phyloP scores from a whole-genome alignment of 2,888 invertebrate species.

The Ochropleura leucogaster region DNA sequence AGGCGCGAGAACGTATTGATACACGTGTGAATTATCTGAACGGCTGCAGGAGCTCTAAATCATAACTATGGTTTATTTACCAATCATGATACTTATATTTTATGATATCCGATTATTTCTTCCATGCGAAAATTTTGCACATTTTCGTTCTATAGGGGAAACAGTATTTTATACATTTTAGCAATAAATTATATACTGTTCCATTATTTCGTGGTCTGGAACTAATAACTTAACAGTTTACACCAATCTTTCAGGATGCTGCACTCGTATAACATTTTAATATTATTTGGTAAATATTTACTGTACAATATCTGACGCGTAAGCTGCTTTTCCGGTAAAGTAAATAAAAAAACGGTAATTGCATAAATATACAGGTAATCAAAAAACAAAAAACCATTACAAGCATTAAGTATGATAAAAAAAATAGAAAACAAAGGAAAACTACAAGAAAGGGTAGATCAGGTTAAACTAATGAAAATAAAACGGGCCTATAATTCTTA shows the following conservation, averaged over 20 bases:
- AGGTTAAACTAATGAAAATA: conserved; percentile 1
- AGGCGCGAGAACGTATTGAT: conserved; percentile 66
- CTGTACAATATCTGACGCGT: not conserved
- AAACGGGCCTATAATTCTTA: no score
- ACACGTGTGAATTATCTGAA: conserved; percentile 73
- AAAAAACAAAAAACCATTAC: not conserved
- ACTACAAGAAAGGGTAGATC: not conserved
- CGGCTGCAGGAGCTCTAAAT: conserved; percentile 69
- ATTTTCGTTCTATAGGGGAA: conserved; percentile 29
- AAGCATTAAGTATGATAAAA: not conserved
- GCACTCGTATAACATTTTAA: conserved; percentile 36
- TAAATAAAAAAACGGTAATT: not conserved
- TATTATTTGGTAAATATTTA: conserved; percentile 54
- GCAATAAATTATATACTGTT: conserved; percentile 48
- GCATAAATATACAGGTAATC: not conserved
- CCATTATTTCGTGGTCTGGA: conserved; percentile 49
- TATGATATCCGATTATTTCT: conserved; percentile 71
- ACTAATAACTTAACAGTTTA: conserved; percentile 60
- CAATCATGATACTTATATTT: conserved; percentile 68
- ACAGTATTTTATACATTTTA: conserved; percentile 12
- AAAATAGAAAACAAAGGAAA: not conserved
- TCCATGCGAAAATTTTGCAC: conserved; percentile 33
- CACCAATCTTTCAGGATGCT: conserved; percentile 56
- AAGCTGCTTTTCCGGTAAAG: conserved; percentile 7
- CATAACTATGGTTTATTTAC: conserved; percentile 76